phyloP scores from a whole-genome alignment of 2,797 vertebrate genomes.

The Acanthurus tractus region DNA sequence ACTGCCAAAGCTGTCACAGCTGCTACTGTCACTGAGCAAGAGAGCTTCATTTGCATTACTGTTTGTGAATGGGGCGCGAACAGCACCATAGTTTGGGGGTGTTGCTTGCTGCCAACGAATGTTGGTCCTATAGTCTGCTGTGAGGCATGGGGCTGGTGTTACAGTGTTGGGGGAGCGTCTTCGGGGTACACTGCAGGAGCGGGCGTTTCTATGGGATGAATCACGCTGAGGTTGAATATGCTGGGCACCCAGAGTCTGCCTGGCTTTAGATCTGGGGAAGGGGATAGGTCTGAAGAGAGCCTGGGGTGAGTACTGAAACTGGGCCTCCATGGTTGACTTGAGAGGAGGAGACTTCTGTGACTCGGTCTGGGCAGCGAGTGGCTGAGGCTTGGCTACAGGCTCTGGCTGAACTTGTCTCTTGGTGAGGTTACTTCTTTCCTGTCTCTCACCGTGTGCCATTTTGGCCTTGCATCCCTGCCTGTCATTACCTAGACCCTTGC shows the following conservation, averaged over 20 bases:
- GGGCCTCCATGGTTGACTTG: slow-evolving; percentile 50
- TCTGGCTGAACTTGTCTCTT: slow-evolving; percentile 58
- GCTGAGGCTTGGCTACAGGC: slow-evolving; percentile 25
- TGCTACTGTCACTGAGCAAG: slow-evolving; percentile 90
- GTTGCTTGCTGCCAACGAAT: slow-evolving; percentile 79
- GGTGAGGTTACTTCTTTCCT: slow-evolving; percentile 36
- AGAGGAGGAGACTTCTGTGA: slow-evolving; percentile 30
- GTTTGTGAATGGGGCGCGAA: slow-evolving; percentile 55
- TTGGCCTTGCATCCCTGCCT: slow-evolving; percentile 33
- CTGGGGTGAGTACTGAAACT: slow-evolving; percentile 54
- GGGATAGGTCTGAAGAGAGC: slow-evolving; percentile 47
- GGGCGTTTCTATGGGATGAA: slow-evolving; percentile 66
- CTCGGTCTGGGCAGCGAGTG: slow-evolving; percentile 27
- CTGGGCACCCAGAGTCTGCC: slow-evolving; percentile 73
- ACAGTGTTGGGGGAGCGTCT: slow-evolving; percentile 60
- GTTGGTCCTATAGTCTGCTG: slow-evolving; percentile 74
- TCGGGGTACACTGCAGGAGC: slow-evolving; percentile 80
- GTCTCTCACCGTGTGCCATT: slow-evolving; percentile 28
- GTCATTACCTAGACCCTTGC: slow-evolving; percentile 67
- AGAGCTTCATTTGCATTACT: slow-evolving; percentile 61
- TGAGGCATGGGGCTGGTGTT: slow-evolving; percentile 59
- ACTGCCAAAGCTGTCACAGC: slow-evolving; percentile 88
- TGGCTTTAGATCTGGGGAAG: slow-evolving; percentile 64
- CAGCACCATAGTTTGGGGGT: slow-evolving; percentile 81
- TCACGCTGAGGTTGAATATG: slow-evolving; percentile 56